Base-by-base conservation (phyloP, 2,797 vertebrate genomes). In the Cyclura pinguis region DNA sequence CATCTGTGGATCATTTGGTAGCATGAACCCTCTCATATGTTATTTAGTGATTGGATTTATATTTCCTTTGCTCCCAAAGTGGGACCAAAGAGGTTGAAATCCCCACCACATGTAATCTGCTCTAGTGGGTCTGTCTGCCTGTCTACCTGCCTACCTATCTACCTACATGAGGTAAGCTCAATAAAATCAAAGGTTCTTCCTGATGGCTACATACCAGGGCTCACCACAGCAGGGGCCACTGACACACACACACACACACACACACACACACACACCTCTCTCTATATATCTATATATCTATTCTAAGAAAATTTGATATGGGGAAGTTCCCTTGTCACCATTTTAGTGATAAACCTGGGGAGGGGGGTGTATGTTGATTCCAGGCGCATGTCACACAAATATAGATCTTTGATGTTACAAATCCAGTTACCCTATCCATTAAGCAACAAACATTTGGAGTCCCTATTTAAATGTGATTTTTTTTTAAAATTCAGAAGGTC, bases 211-310 rank as follows among this genome's bases (percentile, higher is more conserved):
- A 64, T 84, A 84, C 80, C n/a, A 84, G 8, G 3, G 74, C 6
- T 89, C 55, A 76, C 55, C 55, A 62, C 81, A 89, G 29, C 72
- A 81, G 50, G 88, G 72, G 81, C 38, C 73, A 76, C 42, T 59
- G 1, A 78, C 32, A 77, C 62, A 7, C 32, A 32, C 3, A n/a
- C n/a, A n/a, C n/a, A n/a, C n/a, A n/a, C n/a, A n/a, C n/a, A n/a
- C n/a, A n/a, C n/a, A n/a, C n/a, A n/a, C n/a, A n/a, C n/a, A n/a
- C n/a, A n/a, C n/a, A n/a, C n/a, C n/a, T n/a, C n/a, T n/a, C n/a
- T n/a, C n/a, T n/a, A n/a, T n/a, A n/a, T n/a, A n/a, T n/a, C n/a
- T n/a, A n/a, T 42, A 42, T 42, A 32, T n/a, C 64, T 78, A 32
- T 87, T 20, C 38, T 16, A 87, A 32, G 42, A 18, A 47, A 55